Percentiles rank a stretch among this genome's conserved stretches.
Evolutionary conservation across 2,113 vertebrate genomes (phyloP).

Genomic region (Isurus oxyrinchus): DNA sequence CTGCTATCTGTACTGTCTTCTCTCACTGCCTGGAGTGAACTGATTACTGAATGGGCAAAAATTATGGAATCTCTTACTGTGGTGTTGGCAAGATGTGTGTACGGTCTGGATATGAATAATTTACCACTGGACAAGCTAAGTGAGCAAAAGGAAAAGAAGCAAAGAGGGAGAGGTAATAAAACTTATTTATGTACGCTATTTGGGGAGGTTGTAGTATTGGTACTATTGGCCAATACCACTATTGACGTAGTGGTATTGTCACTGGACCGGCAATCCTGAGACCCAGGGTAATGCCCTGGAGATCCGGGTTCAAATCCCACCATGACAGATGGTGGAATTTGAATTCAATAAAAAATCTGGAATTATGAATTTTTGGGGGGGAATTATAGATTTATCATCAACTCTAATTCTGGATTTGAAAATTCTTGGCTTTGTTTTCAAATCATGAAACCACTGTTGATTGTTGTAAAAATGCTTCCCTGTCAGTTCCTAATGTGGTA

Average conservation of each 20-base stretch:
- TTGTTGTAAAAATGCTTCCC: neutral
- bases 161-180: slow-evolving; percentile 78
- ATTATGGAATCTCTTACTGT: slow-evolving; percentile 96
- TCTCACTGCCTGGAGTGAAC: slow-evolving; percentile 91
- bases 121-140: slow-evolving; percentile 93
- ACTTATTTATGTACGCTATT: neutral
- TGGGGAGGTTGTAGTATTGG: neutral
- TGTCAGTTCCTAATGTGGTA: neutral
- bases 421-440: neutral
- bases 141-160: slow-evolving; percentile 95
- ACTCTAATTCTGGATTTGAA: neutral
- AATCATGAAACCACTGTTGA: no score
- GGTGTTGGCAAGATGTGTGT: slow-evolving; percentile 84
- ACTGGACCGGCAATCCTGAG: no score
- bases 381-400: neutral
- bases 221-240: no score
- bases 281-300: no score
- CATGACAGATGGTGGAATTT: no score
- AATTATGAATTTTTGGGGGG: neutral
- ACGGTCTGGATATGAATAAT: slow-evolving; percentile 86
- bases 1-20: slow-evolving; percentile 82
- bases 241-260: no score
- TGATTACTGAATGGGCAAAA: slow-evolving; percentile 87
- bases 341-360: no score
- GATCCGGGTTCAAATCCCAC: no score